Evolutionary conservation across 2,113 vertebrate species (phyloP), one percentile per base, ranked within the genome.

Genomic region (Geothlypis trichas): DNA sequence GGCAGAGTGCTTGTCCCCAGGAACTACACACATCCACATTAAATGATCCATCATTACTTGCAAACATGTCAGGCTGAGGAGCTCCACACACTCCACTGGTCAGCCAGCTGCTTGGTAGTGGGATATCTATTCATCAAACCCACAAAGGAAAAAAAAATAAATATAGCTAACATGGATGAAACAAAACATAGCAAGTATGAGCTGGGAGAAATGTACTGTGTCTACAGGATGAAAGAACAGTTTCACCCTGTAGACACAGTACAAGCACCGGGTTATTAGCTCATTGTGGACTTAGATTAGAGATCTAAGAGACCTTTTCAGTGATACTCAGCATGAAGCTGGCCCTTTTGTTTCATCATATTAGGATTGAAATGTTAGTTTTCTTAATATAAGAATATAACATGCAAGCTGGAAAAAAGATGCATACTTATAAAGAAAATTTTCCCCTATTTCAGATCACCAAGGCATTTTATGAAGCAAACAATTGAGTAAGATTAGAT

Each of bases 131-230:
- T 90, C 24, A 67, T 24, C 59, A 81, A 44, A 2, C 1, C 3
- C 15, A 2, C 23, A 51, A 58, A 51, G 8, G 5, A 5, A 15
- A 27, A n/a, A 11, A 7, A 22, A 33, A 31, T 1, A 51, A 3
- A 51, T 51, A 51, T 27, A 65, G 27, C 9, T 24, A 83, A 58
- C 6, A 9, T 47, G 42, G 54, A 71, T 18, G 3, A 67, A 93
- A 77, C 28, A 63, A 82, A 92, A 65, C 24, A 84, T 7, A 90
- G 16, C 4, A 75, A 49, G 20, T 62, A 27, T 1, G 13, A 83
- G 10, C 18, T 41, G 31, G 10, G 22, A 79, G 5, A 86, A 77
- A 68, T 1, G 57, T n/a, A n/a, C n/a, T n/a, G n/a, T n/a, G n/a
- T n/a, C n/a, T n/a, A n/a, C n/a, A n/a, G n/a, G n/a, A n/a, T n/a